Percentiles rank a stretch among this genome's conserved stretches.
Evolutionary conservation across 2,113 vertebrate genomes (phyloP).

Genomic region (Origma solitaria): DNA sequence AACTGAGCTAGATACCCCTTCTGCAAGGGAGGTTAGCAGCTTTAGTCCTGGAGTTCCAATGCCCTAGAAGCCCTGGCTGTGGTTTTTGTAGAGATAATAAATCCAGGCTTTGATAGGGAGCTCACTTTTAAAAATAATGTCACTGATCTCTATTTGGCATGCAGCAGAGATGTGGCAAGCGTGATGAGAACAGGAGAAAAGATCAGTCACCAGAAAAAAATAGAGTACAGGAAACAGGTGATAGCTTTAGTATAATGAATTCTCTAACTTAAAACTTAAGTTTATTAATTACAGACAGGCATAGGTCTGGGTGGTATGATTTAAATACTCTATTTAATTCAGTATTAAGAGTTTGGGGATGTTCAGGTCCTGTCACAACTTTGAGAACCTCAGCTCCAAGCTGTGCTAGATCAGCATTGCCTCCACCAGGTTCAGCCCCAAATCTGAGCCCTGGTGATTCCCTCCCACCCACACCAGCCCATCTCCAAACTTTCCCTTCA

Average conservation of each 20-base stretch:
- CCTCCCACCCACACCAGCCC: neutral
- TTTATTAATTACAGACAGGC: neutral
- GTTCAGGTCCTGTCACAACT: neutral
- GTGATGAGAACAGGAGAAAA: conserved; percentile 1
- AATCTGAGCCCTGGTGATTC: rapidly evolving
- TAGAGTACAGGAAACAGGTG: conserved; percentile 6
- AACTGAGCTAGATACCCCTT: neutral
- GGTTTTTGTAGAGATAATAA: conserved; percentile 3
- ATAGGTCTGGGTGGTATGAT: neutral
- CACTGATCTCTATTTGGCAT: conserved; percentile 10
- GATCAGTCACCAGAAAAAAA: conserved; percentile 20
- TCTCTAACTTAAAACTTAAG: neutral
- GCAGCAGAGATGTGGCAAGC: neutral
- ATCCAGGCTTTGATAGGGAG: neutral
- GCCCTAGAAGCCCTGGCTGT: neutral
- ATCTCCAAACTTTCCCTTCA: neutral
- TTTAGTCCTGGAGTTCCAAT: neutral
- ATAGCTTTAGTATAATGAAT: conserved; percentile 15
- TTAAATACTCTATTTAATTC: conserved; percentile 8
- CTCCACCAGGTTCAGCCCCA: neutral
- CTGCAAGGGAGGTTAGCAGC: neutral
- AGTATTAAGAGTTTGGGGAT: neutral
- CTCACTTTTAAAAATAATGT: conserved; percentile 35
- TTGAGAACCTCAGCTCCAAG: neutral
- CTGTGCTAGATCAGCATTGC: neutral